Evolutionary conservation across 2,888 invertebrate species (phyloP).

Genomic region (Netelia melanura): DNA sequence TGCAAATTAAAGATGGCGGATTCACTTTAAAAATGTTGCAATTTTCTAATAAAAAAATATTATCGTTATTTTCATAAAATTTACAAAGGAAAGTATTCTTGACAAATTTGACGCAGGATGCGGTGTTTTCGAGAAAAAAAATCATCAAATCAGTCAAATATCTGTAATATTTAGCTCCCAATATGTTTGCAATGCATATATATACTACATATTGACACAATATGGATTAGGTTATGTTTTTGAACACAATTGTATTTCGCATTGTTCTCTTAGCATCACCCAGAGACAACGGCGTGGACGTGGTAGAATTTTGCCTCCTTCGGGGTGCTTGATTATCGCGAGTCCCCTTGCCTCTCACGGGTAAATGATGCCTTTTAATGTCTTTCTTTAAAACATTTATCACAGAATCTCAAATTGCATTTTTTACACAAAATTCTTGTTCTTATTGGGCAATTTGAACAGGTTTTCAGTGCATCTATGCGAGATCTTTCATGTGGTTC

Average conservation of each 20-base stretch:
- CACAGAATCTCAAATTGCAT: too few relatives aligned
- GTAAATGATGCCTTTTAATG: too few relatives aligned
- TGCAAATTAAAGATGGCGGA: background rate
- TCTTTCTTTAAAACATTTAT: too few relatives aligned
- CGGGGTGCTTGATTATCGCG: too few relatives aligned
- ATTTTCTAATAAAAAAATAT: conserved; percentile 4
- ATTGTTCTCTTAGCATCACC: too few relatives aligned
- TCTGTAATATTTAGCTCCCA: background rate
- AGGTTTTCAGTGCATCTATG: too few relatives aligned
- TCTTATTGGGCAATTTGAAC: too few relatives aligned
- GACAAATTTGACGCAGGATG: conserved; percentile 12
- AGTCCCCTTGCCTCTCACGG: too few relatives aligned
- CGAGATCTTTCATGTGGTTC: too few relatives aligned
- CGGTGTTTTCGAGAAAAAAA: conserved; percentile 12
- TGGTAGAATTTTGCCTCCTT: too few relatives aligned
- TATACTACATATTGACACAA: background rate
- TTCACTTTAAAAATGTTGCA: background rate
- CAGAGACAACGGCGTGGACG: too few relatives aligned
- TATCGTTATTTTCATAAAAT: background rate
- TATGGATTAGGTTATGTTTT: background rate
- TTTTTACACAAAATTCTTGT: too few relatives aligned
- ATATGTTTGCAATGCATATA: background rate
- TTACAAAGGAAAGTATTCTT: conserved; percentile 12
- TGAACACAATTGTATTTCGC: background rate
- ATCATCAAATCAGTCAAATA: background rate